Percentiles rank a stretch among this genome's conserved stretches.
Evolutionary conservation across 2,797 vertebrate species (phyloP).

Genomic region (Micromesistius poutassou): DNA sequence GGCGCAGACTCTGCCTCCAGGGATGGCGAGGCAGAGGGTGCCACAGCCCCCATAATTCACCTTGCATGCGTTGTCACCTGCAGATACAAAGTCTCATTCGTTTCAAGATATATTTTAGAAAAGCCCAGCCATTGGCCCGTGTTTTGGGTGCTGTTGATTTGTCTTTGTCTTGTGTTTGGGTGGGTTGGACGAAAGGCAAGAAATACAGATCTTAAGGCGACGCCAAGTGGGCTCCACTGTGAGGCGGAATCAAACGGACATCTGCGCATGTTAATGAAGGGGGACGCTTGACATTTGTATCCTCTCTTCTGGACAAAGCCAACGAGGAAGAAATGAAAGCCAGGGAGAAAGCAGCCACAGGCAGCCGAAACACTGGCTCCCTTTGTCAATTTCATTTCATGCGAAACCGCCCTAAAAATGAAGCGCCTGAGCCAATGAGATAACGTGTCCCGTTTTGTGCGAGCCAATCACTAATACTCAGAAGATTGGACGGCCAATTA

Average conservation of each 20-base stretch:
- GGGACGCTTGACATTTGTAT: slow-evolving; percentile 63
- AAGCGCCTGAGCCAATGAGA: slow-evolving; percentile 74
- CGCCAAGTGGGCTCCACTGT: slow-evolving; percentile 31
- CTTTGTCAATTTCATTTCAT: slow-evolving; percentile 71
- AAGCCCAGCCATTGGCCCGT: slow-evolving; percentile 24
- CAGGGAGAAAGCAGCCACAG: slow-evolving; percentile 46
- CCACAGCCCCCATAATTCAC: slow-evolving; percentile 95
- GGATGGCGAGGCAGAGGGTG: slow-evolving; percentile 92
- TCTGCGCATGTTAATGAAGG: slow-evolving; percentile 50
- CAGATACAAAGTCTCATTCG: slow-evolving; percentile 59
- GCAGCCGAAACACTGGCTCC: slow-evolving; percentile 58
- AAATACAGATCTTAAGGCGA: slow-evolving; percentile 34
- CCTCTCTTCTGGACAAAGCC: slow-evolving; percentile 66
- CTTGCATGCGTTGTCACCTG: slow-evolving; percentile 94
- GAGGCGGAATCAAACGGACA: slow-evolving; percentile 57
- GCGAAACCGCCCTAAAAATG: slow-evolving; percentile 42
- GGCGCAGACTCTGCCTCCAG: slow-evolving; percentile 92
- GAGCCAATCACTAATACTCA: slow-evolving; percentile 66
- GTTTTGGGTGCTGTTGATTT: slow-evolving; percentile 28
- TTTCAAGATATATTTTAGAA: slow-evolving; percentile 43
- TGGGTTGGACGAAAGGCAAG: slow-evolving; percentile 22
- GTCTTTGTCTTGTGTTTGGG: slow-evolving; percentile 14
- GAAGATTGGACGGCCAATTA: slow-evolving; percentile 67
- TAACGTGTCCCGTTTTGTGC: slow-evolving; percentile 66
- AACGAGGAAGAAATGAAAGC: slow-evolving; percentile 16